Conservation (phyloP, 1,140 invertebrate species). For the Aphelenchoides avenae region DNA sequence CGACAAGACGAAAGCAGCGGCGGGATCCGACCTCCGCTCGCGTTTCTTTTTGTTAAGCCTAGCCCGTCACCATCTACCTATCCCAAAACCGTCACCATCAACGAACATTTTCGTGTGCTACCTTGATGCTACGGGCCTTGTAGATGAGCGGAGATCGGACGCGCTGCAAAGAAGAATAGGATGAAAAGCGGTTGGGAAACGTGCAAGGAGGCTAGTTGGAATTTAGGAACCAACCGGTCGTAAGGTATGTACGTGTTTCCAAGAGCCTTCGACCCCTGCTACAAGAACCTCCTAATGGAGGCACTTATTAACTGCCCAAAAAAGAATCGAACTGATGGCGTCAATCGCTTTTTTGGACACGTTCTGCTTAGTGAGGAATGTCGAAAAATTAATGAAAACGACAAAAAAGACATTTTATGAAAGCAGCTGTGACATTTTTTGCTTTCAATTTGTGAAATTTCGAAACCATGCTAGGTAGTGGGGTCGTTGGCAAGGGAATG, state of each 20-base stretch:
- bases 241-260: background rate
- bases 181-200: no score
- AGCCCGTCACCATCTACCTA: background rate
- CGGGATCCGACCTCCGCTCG: slow-evolving; percentile 11
- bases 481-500: background rate
- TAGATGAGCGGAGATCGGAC: slow-evolving; percentile 1
- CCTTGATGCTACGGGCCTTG: background rate
- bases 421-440: slow-evolving; percentile 2
- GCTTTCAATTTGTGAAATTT: slow-evolving; percentile 12
- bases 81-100: no score
- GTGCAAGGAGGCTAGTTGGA: no score
- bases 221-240: background rate
- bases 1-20: background rate
- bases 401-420: background rate
- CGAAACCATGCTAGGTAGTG: slow-evolving; percentile 1
- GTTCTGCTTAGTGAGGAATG: no score
- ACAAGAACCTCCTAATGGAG: background rate
- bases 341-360: no score
- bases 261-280: background rate
- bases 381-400: no score
- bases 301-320: no score
- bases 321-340: no score
- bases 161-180: slow-evolving; percentile 12
- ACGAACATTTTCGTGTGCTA: no score
- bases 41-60: slow-evolving; percentile 10